Percentiles rank a stretch among this genome's conserved stretches.
Evolutionary conservation across 1,140 invertebrate genomes (phyloP).

Genomic region (Listronotus oregonensis): DNA sequence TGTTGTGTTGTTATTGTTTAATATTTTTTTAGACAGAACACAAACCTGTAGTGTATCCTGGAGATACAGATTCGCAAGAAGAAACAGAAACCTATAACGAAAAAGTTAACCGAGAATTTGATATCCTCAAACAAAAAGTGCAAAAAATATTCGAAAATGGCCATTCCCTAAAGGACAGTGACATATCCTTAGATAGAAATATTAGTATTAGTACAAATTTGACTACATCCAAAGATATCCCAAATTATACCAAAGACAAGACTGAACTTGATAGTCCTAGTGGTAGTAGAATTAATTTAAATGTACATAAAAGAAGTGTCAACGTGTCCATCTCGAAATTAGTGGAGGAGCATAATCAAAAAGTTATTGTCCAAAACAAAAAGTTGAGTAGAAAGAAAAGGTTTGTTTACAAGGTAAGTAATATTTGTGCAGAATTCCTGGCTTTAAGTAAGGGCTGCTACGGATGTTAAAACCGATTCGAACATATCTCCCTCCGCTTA

Average conservation of each 20-base stretch:
- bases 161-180: no score
- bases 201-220: no score
- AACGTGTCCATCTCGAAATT: constrained; percentile 19
- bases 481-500: no score
- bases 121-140: constrained; percentile 5
- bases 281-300: not conserved
- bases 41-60: no score
- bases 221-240: not conserved
- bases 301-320: not conserved
- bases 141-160: no score
- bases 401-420: not conserved
- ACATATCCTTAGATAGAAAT: no score
- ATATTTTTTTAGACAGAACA: no score
- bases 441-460: no score
- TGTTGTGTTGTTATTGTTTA: no score
- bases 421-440: no score
- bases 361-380: constrained; percentile 33
- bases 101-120: constrained; percentile 12
- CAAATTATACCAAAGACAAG: not conserved
- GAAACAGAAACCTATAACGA: not conserved
- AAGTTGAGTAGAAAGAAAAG: constrained; percentile 18
- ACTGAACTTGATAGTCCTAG: constrained; percentile 1
- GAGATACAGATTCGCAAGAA: not conserved
- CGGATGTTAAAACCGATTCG: no score
- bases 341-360: constrained; percentile 48